A percentile compares a stretch with the other conserved stretches of the same genome.
Evolutionary conservation across 2,797 vertebrate genomes (phyloP).

Genomic region (Agapornis canus): DNA sequence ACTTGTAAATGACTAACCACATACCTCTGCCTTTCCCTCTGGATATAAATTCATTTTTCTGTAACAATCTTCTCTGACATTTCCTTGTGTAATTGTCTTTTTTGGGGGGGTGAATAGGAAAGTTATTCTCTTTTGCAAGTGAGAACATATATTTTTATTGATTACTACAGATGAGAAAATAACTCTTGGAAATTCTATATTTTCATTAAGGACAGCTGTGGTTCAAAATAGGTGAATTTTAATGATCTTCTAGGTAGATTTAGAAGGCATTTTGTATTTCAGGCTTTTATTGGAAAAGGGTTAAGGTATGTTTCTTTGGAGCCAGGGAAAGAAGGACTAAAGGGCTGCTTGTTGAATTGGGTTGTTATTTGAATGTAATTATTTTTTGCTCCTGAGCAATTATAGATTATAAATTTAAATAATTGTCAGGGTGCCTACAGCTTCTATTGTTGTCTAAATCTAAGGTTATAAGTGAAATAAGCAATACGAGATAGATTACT

Average conservation of each 20-base stretch:
- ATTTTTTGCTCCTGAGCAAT: constrained; percentile 35
- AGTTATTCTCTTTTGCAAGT: not conserved
- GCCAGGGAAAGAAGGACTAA: not conserved
- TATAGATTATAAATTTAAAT: constrained; percentile 35
- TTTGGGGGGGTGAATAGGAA: not conserved
- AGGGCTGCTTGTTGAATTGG: constrained; percentile 9
- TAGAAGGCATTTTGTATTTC: constrained; percentile 19
- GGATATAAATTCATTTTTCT: constrained; percentile 25
- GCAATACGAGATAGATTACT: not conserved
- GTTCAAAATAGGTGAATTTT: constrained; percentile 19
- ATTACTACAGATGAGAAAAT: not conserved
- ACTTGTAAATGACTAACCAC: not conserved
- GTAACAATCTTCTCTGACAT: not conserved
- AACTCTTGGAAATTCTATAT: not conserved
- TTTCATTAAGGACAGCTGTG: not conserved
- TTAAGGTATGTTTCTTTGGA: not conserved
- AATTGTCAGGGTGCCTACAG: constrained; percentile 42
- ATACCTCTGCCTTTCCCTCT: not conserved
- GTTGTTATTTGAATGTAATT: constrained; percentile 34
- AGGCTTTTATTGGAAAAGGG: not conserved
- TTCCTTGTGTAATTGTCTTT: constrained; percentile 1
- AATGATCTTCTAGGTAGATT: constrained; percentile 25
- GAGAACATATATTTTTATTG: not conserved
- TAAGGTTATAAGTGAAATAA: not conserved
- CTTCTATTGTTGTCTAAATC: constrained; percentile 19